Percentiles rank a stretch among this genome's conserved stretches.
Evolutionary conservation across 2,888 invertebrate genomes (phyloP).

Genomic region (Phalangium opilio): DNA sequence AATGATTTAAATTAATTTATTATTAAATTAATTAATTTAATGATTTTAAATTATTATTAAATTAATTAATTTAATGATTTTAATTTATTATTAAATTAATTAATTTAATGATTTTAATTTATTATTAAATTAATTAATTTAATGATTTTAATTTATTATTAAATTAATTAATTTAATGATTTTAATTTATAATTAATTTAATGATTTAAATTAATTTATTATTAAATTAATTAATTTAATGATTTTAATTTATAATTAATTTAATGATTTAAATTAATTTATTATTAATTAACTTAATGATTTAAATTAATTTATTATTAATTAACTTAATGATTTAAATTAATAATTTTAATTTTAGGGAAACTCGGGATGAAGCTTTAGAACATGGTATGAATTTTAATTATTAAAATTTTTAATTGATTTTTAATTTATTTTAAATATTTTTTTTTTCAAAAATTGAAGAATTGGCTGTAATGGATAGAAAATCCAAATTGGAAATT

Average conservation of each 20-base stretch:
- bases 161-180: too few relatives aligned
- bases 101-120: too few relatives aligned
- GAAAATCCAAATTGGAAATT: constrained; percentile 61
- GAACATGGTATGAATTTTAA: constrained; percentile 46
- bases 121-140: too few relatives aligned
- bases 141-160: too few relatives aligned
- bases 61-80: too few relatives aligned
- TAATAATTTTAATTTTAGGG: constrained; percentile 29
- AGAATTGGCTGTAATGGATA: constrained; percentile 29
- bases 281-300: neutral
- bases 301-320: neutral
- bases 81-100: too few relatives aligned
- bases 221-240: neutral
- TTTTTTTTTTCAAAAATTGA: constrained; percentile 12
- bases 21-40: too few relatives aligned
- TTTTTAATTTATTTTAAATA: neutral
- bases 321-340: neutral
- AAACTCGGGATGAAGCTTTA: constrained; percentile 61
- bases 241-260: neutral
- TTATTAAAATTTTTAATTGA: neutral
- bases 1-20: too few relatives aligned
- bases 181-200: too few relatives aligned
- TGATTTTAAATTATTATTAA: too few relatives aligned
- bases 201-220: constrained; percentile 1
- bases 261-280: neutral